A percentile compares a stretch with the other conserved stretches of the same genome.
phyloP scores from a whole-genome alignment of 2,888 invertebrate genomes.

The Eubasilissa splendida region DNA sequence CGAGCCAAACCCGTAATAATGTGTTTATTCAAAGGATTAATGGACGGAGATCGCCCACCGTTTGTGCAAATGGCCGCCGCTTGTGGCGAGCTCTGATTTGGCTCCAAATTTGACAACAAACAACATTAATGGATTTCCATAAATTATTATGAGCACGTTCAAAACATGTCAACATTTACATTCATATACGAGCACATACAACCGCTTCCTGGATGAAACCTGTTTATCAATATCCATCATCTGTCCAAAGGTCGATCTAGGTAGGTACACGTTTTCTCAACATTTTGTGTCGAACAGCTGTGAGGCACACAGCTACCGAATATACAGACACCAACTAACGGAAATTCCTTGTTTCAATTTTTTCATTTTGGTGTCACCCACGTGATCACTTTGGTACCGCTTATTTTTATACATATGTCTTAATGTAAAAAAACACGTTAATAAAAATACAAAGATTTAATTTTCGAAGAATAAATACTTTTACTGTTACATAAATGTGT shows the following conservation, averaged over 20 bases:
- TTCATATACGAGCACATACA: neutral
- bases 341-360: no score
- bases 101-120: neutral
- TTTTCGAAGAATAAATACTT: no score
- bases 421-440: no score
- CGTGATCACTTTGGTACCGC: no score
- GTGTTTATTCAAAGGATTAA: slow-evolving; percentile 58
- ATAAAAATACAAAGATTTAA: no score
- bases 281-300: neutral
- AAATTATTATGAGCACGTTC: slow-evolving; percentile 11
- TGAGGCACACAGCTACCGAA: no score
- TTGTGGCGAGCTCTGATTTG: slow-evolving; percentile 18
- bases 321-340: no score
- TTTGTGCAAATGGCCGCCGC: slow-evolving; percentile 45
- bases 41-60: slow-evolving; percentile 52
- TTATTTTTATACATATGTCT: no score
- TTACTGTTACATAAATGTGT: no score
- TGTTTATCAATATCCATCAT: no score
- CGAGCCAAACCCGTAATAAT: slow-evolving; percentile 50
- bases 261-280: neutral
- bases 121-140: slow-evolving; percentile 18
- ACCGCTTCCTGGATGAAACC: neutral
- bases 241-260: neutral
- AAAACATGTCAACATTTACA: neutral
- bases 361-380: no score